Percentiles rank a stretch among this genome's conserved stretches.
Conservation (phyloP, 2,888 invertebrate species). For the Dicyrtomina minuta region DNA sequence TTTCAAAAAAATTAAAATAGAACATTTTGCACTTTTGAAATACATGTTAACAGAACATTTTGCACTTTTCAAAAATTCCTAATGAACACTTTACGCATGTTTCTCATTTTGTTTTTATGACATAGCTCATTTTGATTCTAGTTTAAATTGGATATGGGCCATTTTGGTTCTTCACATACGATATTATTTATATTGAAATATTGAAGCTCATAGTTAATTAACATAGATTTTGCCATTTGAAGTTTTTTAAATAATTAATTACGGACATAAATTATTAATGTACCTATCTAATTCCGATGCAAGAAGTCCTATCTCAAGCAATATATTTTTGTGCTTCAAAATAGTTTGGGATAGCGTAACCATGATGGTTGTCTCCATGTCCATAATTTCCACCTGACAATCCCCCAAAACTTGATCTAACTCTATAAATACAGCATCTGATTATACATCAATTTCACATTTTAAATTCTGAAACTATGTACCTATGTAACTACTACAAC, state of each 20-base stretch:
- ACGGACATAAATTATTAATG: conserved; percentile 41
- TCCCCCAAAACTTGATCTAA: conserved; percentile 77
- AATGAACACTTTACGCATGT: too few species aligned
- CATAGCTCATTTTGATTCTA: too few species aligned
- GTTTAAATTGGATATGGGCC: too few species aligned
- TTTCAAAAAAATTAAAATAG: too few species aligned
- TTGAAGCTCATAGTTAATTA: neutral
- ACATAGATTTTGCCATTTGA: too few species aligned
- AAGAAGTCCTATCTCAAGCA: conserved; percentile 63
- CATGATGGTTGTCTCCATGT: conserved; percentile 77
- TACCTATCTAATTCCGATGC: conserved; percentile 73
- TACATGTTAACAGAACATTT: too few species aligned
- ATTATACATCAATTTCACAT: conserved; percentile 31
- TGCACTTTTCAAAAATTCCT: too few species aligned
- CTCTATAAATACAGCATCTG: conserved; percentile 62
- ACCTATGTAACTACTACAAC: neutral
- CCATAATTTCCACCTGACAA: conserved; percentile 74
- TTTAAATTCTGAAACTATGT: neutral
- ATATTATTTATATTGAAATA: neutral
- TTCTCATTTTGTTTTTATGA: too few species aligned
- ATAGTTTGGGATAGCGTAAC: conserved; percentile 66
- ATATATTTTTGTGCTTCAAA: conserved; percentile 62
- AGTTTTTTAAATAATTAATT: conserved; percentile 15
- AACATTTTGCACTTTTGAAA: too few species aligned
- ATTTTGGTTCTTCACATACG: too few species aligned